phyloP scores from a whole-genome alignment of 2,113 vertebrate species.

The Sapajus apella region DNA sequence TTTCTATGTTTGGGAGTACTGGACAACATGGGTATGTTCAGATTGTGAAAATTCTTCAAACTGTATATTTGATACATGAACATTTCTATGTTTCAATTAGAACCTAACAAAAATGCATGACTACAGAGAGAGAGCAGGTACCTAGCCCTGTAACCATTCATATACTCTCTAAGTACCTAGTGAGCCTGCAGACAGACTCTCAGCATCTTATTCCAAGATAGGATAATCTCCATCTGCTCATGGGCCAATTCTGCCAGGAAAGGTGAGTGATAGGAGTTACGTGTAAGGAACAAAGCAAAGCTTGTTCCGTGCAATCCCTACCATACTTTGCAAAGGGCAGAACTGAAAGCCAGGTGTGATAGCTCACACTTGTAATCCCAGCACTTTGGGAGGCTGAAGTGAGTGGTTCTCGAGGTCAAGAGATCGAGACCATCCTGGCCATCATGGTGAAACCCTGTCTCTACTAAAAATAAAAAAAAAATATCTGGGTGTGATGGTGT shows the following conservation, averaged over 20 bases:
- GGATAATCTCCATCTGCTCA: background rate
- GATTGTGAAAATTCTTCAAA: background rate
- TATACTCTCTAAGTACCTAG: background rate
- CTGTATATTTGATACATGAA: background rate
- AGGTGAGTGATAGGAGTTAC: background rate
- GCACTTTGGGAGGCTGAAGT: too few species aligned
- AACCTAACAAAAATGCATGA: background rate
- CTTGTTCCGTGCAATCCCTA: too few species aligned
- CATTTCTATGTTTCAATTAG: background rate
- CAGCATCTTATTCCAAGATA: background rate
- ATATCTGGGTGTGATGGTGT: too few species aligned
- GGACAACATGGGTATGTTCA: accelerated
- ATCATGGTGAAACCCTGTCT: too few species aligned
- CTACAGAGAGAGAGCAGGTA: background rate
- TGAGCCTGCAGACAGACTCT: background rate
- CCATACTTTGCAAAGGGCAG: background rate
- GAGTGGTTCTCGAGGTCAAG: too few species aligned
- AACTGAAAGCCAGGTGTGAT: background rate
- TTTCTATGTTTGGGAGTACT: background rate
- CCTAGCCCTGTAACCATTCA: background rate
- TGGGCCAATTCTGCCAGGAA: accelerated
- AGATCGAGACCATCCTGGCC: too few species aligned
- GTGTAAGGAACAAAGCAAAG: background rate
- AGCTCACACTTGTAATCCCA: too few species aligned
- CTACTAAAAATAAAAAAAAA: too few species aligned